A percentile compares a stretch with the other conserved stretches of the same genome.
phyloP scores from a whole-genome alignment of 2,888 invertebrate genomes.

The Meteorus colon region DNA sequence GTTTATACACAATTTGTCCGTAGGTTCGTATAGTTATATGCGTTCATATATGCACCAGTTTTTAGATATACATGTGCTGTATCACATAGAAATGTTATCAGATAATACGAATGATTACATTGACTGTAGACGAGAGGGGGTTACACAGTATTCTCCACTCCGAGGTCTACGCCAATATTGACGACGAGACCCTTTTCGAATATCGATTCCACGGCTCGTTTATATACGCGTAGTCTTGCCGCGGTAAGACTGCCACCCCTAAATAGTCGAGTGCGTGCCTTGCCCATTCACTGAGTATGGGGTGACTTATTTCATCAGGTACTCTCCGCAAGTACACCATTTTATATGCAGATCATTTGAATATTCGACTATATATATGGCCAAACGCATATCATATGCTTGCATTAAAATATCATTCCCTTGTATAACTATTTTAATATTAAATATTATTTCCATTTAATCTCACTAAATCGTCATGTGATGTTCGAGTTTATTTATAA shows the following conservation, averaged over 20 bases:
- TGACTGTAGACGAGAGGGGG: not conserved
- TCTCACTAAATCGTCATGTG: no score
- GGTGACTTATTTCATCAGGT: conserved; percentile 19
- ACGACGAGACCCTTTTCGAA: conserved; percentile 30
- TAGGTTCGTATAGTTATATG: not conserved
- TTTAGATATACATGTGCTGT: not conserved
- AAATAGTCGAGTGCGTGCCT: conserved; percentile 30
- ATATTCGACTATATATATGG: not conserved
- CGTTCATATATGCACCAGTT: not conserved
- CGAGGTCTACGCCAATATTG: conserved; percentile 26
- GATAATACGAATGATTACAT: not conserved
- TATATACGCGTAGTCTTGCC: conserved; percentile 27
- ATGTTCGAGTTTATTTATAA: not conserved
- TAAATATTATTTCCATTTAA: no score
- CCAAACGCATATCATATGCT: not conserved
- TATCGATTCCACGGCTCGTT: conserved; percentile 33
- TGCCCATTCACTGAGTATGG: conserved; percentile 43
- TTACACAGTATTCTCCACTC: conserved; percentile 19
- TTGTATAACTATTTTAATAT: no score
- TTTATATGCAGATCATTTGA: conserved; percentile 6
- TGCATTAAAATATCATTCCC: not conserved
- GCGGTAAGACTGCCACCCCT: conserved; percentile 37
- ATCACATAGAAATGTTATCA: not conserved
- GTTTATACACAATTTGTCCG: conserved; percentile 1
- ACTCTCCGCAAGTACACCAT: conserved; percentile 39